Percentiles rank a stretch among this genome's conserved stretches.
Evolutionary conservation across 2,113 vertebrate genomes (phyloP).

Genomic region (Eupsittula cactorum): DNA sequence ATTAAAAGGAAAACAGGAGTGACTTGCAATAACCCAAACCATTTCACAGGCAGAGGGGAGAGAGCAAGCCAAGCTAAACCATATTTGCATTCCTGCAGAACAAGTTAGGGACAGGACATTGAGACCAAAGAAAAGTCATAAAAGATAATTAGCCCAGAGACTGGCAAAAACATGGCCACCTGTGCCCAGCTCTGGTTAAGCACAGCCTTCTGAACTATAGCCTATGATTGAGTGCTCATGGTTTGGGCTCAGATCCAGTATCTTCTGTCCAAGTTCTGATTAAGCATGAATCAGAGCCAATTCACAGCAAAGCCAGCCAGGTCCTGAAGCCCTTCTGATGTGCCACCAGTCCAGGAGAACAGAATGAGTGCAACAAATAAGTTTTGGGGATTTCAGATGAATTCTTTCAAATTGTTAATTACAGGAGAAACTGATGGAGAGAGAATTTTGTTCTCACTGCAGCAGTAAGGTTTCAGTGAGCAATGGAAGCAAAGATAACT

Average conservation of each 20-base stretch:
- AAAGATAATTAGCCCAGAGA: not conserved
- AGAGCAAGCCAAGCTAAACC: not conserved
- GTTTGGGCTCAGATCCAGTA: not conserved
- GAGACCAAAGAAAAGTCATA: constrained; percentile 32
- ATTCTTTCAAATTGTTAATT: not conserved
- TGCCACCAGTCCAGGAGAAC: not conserved
- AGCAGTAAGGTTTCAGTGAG: not conserved
- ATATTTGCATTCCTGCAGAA: not conserved
- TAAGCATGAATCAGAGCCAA: not conserved
- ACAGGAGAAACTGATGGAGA: not conserved
- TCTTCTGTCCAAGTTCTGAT: not conserved
- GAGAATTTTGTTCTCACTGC: not conserved
- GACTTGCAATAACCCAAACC: not conserved
- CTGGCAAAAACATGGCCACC: not conserved
- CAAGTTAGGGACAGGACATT: not conserved
- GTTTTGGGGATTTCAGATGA: not conserved
- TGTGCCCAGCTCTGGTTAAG: not conserved
- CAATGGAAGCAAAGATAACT: not conserved
- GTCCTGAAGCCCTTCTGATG: not conserved
- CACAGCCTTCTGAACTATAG: not conserved
- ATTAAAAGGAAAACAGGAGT: not conserved
- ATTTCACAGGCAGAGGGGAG: not conserved
- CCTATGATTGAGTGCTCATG: not conserved
- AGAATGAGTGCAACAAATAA: fast-evolving
- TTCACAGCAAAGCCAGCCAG: not conserved